Conservation (phyloP, 2,888 invertebrate species). For the Amblyjoppa proteus region DNA sequence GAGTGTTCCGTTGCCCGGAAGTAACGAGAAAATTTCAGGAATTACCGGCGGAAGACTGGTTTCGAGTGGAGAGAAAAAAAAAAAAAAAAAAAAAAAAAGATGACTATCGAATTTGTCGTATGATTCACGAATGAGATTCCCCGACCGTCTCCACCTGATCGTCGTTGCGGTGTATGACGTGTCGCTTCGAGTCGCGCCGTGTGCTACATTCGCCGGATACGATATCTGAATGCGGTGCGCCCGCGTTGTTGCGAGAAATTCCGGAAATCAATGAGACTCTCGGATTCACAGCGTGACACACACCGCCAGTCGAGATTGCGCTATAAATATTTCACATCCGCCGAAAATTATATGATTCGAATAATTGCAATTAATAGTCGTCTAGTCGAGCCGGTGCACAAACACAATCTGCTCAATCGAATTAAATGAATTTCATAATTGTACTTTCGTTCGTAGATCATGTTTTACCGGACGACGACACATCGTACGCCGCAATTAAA, state of each 20-base stretch:
- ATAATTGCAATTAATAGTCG: background rate
- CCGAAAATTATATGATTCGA: background rate
- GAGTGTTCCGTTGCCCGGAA: background rate
- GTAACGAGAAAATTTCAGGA: slow-evolving; percentile 9
- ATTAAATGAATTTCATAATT: background rate
- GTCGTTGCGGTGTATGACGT: slow-evolving; percentile 50
- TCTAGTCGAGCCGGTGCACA: background rate
- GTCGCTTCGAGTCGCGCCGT: slow-evolving; percentile 10
- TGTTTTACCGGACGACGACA: background rate
- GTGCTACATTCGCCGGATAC: slow-evolving; percentile 40
- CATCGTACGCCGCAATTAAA: background rate
- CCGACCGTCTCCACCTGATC: slow-evolving; percentile 31
- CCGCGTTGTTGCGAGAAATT: slow-evolving; percentile 35
- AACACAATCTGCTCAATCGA: background rate
- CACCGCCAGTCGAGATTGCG: slow-evolving; percentile 4
- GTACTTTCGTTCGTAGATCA: background rate
- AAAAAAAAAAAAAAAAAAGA: slow-evolving; percentile 5
- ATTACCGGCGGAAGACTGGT: background rate
- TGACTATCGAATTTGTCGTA: slow-evolving; percentile 49
- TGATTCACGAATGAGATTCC: slow-evolving; percentile 49
- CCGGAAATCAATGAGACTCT: slow-evolving; percentile 57
- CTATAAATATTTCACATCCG: background rate
- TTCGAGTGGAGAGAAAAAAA: slow-evolving; percentile 21
- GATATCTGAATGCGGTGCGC: background rate
- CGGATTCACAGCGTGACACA: slow-evolving; percentile 45